Percentiles rank a stretch among this genome's conserved stretches.
These are phyloP conservation scores for Melanerpes aurifrons DNA, from an alignment of 2,113 vertebrate species.

Conservation along the genomic window DNA sequence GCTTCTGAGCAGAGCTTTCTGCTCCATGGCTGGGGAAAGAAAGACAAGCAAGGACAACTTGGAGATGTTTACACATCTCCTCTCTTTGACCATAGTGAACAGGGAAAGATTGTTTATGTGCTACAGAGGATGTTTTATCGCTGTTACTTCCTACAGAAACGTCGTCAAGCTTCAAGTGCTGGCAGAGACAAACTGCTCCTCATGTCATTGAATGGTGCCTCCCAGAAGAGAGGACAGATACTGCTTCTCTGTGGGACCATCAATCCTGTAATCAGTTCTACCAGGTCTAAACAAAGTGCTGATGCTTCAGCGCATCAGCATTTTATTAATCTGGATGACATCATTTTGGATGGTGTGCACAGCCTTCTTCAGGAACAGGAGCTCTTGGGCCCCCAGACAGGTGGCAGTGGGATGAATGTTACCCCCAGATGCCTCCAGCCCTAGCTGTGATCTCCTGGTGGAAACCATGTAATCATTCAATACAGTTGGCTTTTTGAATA, in stretches of 20 bases:
- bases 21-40: constrained; percentile 24
- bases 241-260: not conserved
- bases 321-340: not conserved
- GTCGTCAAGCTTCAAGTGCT: constrained; percentile 25
- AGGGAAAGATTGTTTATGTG: constrained; percentile 57
- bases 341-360: not conserved
- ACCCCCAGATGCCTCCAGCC: not conserved
- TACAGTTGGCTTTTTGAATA: not conserved
- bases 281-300: constrained; percentile 5
- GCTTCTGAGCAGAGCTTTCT: not conserved
- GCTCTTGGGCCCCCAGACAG: rapidly evolving
- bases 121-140: constrained; percentile 66
- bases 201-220: not conserved
- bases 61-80: constrained; percentile 64
- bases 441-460: not conserved
- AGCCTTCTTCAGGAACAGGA: not conserved
- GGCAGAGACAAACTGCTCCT: constrained; percentile 6
- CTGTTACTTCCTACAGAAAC: constrained; percentile 55
- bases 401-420: not conserved
- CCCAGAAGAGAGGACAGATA: not conserved
- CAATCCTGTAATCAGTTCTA: not conserved
- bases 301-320: not conserved
- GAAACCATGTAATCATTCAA: rapidly evolving
- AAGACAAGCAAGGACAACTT: constrained; percentile 38
- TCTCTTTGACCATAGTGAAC: constrained; percentile 17